Conservation (phyloP, 2,888 invertebrate species). For the Cerastis rubricosa region DNA sequence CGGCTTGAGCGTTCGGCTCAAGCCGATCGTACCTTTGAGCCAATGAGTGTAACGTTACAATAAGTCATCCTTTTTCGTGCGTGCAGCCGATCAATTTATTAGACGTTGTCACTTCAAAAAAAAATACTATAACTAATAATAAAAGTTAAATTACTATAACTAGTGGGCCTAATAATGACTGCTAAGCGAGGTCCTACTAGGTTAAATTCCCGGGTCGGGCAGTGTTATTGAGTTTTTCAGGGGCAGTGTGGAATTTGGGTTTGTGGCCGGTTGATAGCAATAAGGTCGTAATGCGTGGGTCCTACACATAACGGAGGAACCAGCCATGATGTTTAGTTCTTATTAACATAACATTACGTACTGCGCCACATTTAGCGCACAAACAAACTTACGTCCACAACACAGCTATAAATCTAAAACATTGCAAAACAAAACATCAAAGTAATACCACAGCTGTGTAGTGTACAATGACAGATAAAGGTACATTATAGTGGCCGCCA, state of each 20-base stretch:
- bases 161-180: no score
- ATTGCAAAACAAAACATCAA: conserved; percentile 55
- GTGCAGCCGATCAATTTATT: no score
- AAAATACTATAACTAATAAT: no score
- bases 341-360: neutral
- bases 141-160: no score
- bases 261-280: neutral
- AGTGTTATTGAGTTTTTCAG: neutral
- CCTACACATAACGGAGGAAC: neutral
- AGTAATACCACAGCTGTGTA: conserved; percentile 43
- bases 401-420: conserved; percentile 31
- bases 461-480: conserved; percentile 51
- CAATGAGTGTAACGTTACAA: no score
- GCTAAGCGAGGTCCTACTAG: neutral
- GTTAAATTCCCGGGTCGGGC: neutral
- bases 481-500: conserved; percentile 45
- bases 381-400: conserved; percentile 17
- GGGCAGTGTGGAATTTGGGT: neutral
- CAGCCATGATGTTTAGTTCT: neutral
- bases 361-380: neutral
- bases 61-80: no score
- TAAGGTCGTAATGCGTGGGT: neutral
- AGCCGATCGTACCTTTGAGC: no score
- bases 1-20: no score
- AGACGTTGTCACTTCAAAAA: no score